phyloP scores from a whole-genome alignment of 2,797 vertebrate species.

The Pseudochromis fuscus region DNA sequence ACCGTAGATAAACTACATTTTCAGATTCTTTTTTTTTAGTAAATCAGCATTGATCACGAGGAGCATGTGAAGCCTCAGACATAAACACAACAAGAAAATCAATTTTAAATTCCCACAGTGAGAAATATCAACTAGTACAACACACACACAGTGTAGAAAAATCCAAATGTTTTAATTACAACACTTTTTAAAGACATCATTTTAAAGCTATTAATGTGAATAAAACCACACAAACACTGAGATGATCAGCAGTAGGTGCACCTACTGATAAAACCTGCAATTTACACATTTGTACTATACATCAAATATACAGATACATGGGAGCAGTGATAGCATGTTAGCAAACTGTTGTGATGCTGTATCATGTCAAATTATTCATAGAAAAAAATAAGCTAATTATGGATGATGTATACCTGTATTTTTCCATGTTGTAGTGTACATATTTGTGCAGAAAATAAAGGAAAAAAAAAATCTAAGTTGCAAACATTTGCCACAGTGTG shows the following conservation, averaged over 20 bases:
- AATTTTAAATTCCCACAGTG: constrained; percentile 5
- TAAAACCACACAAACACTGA: constrained; percentile 1
- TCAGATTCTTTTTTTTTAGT: too few relatives aligned
- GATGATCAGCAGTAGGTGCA: constrained; percentile 12
- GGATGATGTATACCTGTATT: constrained; percentile 33
- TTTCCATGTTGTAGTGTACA: constrained; percentile 42
- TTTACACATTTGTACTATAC: constrained; percentile 18
- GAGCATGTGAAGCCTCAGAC: constrained; percentile 6
- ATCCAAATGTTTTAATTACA: constrained; percentile 33
- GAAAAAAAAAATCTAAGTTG: neutral
- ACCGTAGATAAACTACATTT: constrained; percentile 11
- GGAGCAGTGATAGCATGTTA: constrained; percentile 28
- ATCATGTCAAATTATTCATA: constrained; percentile 26
- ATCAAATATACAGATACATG: constrained; percentile 9
- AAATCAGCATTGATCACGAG: too few relatives aligned
- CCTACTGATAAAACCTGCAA: constrained; percentile 23
- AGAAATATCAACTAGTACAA: neutral
- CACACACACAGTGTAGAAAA: constrained; percentile 19
- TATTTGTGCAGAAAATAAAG: constrained; percentile 53
- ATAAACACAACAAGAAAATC: constrained; percentile 13
- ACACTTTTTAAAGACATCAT: constrained; percentile 18
- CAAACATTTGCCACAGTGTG: constrained; percentile 2
- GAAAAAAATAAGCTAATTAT: neutral
- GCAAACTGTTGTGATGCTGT: constrained; percentile 18
- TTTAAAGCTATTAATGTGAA: constrained; percentile 4